Conservation (phyloP, 2,888 invertebrate species). For the Pachydiplax longipennis region DNA sequence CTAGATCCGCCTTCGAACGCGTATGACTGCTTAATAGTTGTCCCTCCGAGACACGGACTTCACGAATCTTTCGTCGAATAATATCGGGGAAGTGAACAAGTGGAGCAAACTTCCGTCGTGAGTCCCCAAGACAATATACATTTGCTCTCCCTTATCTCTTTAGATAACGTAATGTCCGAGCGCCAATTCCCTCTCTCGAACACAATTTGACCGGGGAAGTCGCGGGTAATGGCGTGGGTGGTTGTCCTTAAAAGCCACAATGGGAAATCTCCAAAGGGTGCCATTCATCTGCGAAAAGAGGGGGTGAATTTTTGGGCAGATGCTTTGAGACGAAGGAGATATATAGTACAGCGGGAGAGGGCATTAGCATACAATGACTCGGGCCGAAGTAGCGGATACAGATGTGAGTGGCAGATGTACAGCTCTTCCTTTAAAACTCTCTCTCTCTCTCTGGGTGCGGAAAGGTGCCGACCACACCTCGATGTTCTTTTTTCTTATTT, state of each 20-base stretch:
- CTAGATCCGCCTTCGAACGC: too few relatives aligned
- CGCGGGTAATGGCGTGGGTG: background rate
- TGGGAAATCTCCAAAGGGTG: conserved; percentile 2
- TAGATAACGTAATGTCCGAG: background rate
- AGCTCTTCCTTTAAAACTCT: background rate
- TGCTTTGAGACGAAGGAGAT: background rate
- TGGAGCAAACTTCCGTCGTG: conserved; percentile 9
- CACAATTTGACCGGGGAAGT: background rate
- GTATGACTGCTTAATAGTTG: too few relatives aligned
- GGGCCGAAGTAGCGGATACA: conserved; percentile 24
- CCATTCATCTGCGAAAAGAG: background rate
- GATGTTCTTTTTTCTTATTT: background rate
- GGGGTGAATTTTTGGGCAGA: conserved; percentile 12
- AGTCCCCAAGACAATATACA: background rate
- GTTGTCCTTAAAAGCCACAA: background rate
- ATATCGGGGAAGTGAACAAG: conserved; percentile 9
- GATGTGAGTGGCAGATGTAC: conserved; percentile 42
- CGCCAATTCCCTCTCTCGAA: background rate
- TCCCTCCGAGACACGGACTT: background rate
- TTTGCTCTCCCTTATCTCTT: background rate
- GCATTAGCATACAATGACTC: conserved; percentile 41
- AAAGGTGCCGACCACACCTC: conserved; percentile 42
- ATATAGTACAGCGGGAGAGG: background rate
- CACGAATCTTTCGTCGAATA: conserved; percentile 18
- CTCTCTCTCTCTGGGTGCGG: conserved; percentile 30